These are phyloP conservation scores for Noturus placidus DNA, from an alignment of 2,113 vertebrate species.

Conservation along the genomic window DNA sequence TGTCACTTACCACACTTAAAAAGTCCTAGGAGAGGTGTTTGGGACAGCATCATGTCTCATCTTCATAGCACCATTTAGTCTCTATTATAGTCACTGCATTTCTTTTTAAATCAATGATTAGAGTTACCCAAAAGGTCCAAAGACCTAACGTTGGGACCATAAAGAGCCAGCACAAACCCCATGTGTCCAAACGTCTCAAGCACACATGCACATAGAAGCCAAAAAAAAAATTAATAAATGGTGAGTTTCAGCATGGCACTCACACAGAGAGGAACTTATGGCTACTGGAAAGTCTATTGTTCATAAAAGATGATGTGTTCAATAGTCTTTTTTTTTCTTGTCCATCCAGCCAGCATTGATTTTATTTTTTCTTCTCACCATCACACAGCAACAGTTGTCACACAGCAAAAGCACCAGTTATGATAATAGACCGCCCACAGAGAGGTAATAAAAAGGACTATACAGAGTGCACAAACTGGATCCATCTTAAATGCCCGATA, in stretches of 20 bases:
- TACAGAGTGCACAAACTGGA: slow-evolving; percentile 21
- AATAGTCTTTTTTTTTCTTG: slow-evolving; percentile 16
- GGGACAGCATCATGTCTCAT: neutral
- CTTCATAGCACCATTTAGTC: slow-evolving; percentile 1
- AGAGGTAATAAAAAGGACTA: slow-evolving; percentile 7
- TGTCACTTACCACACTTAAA: neutral
- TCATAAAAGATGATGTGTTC: slow-evolving; percentile 32
- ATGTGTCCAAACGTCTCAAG: slow-evolving; percentile 1
- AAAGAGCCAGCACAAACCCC: slow-evolving; percentile 7
- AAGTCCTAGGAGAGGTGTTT: neutral
- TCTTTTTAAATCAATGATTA: neutral
- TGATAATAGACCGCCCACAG: neutral
- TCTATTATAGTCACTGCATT: neutral
- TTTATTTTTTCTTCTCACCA: neutral
- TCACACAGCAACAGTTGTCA: slow-evolving; percentile 26
- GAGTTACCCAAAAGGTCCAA: neutral
- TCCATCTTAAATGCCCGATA: slow-evolving; percentile 21
- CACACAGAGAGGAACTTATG: neutral
- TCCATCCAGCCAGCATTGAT: slow-evolving; percentile 32
- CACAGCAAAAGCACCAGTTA: neutral
- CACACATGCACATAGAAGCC: slow-evolving; percentile 31
- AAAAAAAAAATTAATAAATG: neutral
- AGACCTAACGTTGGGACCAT: slow-evolving; percentile 2
- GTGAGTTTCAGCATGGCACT: slow-evolving; percentile 49
- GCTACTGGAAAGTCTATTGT: slow-evolving; percentile 20